Evolutionary conservation across 1,140 invertebrate species (phyloP).

Genomic region (Phthorimaea operculella): DNA sequence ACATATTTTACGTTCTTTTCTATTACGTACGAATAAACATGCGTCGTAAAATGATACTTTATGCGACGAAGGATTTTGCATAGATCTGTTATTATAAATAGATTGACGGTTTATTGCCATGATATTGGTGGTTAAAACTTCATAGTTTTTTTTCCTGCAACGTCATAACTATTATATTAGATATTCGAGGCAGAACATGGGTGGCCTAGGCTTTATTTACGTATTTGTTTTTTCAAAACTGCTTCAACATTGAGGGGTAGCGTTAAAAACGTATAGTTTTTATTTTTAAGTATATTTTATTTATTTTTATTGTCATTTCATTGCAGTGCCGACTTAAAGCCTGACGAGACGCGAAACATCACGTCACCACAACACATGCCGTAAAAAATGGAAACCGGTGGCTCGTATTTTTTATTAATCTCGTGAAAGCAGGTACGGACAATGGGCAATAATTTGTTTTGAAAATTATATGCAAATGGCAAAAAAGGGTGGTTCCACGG

Average conservation of each 20-base stretch:
- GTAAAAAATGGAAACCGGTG: not conserved
- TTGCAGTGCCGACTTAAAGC: not conserved
- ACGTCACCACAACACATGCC: not conserved
- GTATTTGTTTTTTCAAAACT: too few species aligned
- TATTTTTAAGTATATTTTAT: not conserved
- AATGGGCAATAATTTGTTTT: constrained; percentile 1
- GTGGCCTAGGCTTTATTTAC: too few species aligned
- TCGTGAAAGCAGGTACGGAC: not conserved
- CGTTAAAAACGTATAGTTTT: too few species aligned
- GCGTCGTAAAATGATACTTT: not conserved
- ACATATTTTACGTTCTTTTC: constrained; percentile 31
- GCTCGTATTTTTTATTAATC: constrained; percentile 2
- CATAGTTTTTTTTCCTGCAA: too few species aligned
- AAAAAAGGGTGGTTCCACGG: too few species aligned
- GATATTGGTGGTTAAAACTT: too few species aligned
- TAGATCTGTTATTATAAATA: too few species aligned
- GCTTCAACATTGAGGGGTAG: too few species aligned
- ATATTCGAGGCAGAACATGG: too few species aligned
- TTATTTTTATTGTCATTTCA: not conserved
- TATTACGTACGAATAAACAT: constrained; percentile 27
- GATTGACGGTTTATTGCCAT: too few species aligned
- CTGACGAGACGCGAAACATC: not conserved
- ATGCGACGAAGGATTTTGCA: too few species aligned
- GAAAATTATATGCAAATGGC: constrained; percentile 1
- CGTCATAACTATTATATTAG: too few species aligned